phyloP scores from a whole-genome alignment of 2,797 vertebrate genomes.

The Ciconia nigra region DNA sequence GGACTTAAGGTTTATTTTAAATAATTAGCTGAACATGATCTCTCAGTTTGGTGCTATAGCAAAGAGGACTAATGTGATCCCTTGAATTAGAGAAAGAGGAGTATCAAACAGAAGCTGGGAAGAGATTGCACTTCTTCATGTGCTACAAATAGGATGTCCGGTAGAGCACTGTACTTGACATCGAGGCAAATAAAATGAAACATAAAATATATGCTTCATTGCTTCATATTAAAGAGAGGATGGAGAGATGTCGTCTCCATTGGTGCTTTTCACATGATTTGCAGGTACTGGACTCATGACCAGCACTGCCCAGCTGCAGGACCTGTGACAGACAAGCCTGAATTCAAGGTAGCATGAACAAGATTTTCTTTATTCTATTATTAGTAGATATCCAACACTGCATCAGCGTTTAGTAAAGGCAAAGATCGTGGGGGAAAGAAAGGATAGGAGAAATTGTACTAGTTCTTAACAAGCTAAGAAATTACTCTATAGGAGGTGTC shows the following conservation, averaged over 20 bases:
- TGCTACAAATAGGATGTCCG: not conserved
- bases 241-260: not conserved
- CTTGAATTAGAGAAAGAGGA: not conserved
- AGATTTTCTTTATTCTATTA: not conserved
- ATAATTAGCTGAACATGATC: not conserved
- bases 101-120: not conserved
- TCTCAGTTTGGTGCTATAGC: not conserved
- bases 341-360: not conserved
- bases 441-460: not conserved
- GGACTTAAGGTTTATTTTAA: not conserved
- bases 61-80: not conserved
- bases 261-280: not conserved
- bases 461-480: not conserved
- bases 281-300: not conserved
- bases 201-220: fast-evolving
- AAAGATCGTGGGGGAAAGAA: not conserved
- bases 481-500: not conserved
- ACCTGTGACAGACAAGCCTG: not conserved
- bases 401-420: not conserved
- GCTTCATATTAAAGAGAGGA: not conserved
- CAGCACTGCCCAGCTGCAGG: not conserved
- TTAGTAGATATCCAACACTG: not conserved
- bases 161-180: not conserved
- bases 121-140: not conserved
- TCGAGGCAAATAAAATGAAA: fast-evolving